Evolutionary conservation across 2,888 invertebrate species (phyloP), one percentile per base, ranked within the genome.

Genomic region (Machimus rusticus): DNA sequence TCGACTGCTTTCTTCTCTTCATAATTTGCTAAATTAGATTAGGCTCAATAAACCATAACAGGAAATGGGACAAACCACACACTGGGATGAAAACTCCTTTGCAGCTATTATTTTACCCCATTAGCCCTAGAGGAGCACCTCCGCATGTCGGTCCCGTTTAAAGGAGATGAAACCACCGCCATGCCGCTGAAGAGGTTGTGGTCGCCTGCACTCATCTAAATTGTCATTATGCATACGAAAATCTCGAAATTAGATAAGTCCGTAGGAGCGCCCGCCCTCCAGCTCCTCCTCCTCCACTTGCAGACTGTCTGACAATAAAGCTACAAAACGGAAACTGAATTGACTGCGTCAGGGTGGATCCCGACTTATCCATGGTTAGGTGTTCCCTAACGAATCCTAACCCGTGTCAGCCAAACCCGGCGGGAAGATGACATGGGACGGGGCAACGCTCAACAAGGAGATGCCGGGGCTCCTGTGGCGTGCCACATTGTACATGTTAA

Each of bases 21-120:
- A 84, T 92, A 92, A 92, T 92, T 92, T 91, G 90, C 92, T 90
- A 91, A 92, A 92, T 92, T 90, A 90, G 90, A 92, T 92, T 92
- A 92, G 90, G 91, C 90, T 90, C 91, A 92, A 92, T 91, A 89
- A 89, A 89, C 88, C 88, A 88, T 89, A 89, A 87, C 88, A 88
- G 89, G 89, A 89, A 89, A 89, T 89, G 87, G 87, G 89, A 88
- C 88, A 89, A 85, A 28, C 85, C 85, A 74, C 85, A 85, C 82
- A 82, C 82, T 82, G 57, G 28, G 85, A 74, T 12, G 14, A 31
- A n/a, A 1, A 16, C 46, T 74, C 39, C 28, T 19, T 46, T 84
- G 57, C 37, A 16, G 28, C 19, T 84, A 57, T 74, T 85, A 85
- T 85, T 23, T n/a, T 46, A 43, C 74, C 85, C 85, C 74, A 74